Evolutionary conservation across 2,888 invertebrate genomes (phyloP), one percentile per base, ranked within the genome.

Genomic region (Eurytoma adleriae): DNA sequence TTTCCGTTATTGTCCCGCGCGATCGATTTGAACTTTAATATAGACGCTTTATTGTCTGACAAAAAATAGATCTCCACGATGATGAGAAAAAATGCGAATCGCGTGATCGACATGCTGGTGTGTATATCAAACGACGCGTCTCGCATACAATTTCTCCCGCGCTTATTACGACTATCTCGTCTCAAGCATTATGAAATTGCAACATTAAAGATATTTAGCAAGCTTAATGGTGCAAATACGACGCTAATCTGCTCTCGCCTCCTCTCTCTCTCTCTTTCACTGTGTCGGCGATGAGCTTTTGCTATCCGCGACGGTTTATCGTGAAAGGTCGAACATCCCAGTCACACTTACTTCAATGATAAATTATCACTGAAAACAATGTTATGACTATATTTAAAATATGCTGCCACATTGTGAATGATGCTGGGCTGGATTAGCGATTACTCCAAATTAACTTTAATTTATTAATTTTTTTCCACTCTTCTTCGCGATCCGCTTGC

Each of bases 311-410:
- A 85, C 84, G 84, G 84, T 82, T 88, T 90, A 90, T 90, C 90
- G 82, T 80, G 84, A 90, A 89, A 90, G 89, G 89, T 90, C 90
- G 89, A 87, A 89, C 87, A 89, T 89, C 71, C 54, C 87, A 86
- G 88, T 87, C 89, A 88, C 88, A 87, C 86, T 88, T 87, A 87
- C 85, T 86, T 83, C 82, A 73, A 50, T 85, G 89, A 90, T 88
- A 88, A 87, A 86, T 86, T 88, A 89, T 89, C 87, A 85, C 86
- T 85, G 86, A 84, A 86, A 78, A 81, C 72, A 81, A 78, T 74
- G 73, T 81, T 89, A 86, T 85, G 86, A 85, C 86, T 89, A 86
- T 87, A 88, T 88, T 87, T 86, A 85, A 88, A 87, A 86, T 84
- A 83, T 83, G 81, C 83, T 84, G 83, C 68, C 83, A 84, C 87